A percentile compares a stretch with the other conserved stretches of the same genome.
These are phyloP conservation scores for Drosophila kohkoa DNA, from an alignment of 1,140 invertebrate species.

Conservation along the genomic window DNA sequence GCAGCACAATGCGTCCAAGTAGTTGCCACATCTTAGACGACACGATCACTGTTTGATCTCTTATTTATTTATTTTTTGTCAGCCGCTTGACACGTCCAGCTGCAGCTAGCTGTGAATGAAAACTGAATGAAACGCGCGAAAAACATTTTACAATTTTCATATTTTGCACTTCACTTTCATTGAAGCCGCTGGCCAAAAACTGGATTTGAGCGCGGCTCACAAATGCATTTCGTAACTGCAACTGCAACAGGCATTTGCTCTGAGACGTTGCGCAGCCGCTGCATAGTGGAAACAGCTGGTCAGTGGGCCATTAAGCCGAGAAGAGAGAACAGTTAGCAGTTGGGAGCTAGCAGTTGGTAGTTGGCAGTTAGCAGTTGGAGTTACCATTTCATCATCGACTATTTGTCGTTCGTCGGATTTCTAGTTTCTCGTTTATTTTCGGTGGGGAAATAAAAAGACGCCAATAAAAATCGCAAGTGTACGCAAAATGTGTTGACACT, in stretches of 20 bases:
- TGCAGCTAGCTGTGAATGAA: conserved; percentile 57
- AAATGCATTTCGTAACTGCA: conserved; percentile 58
- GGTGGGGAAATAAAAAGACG: conserved; percentile 51
- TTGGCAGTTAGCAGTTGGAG: conserved; percentile 26
- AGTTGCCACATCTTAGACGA: conserved; percentile 29
- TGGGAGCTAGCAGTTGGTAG: conserved; percentile 8
- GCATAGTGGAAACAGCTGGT: conserved; percentile 36
- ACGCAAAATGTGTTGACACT: conserved; percentile 48
- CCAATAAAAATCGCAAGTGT: conserved; percentile 47
- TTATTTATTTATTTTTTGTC: background rate
- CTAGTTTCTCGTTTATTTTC: conserved; percentile 16
- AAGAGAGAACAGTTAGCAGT: conserved; percentile 41
- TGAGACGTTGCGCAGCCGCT: conserved; percentile 1
- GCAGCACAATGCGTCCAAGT: conserved; percentile 33
- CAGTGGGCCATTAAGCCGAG: conserved; percentile 19
- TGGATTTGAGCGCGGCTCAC: conserved; percentile 67
- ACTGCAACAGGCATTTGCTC: background rate
- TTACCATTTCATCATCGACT: conserved; percentile 66
- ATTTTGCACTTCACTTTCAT: conserved; percentile 57
- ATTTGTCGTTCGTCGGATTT: conserved; percentile 24
- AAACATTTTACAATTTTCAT: conserved; percentile 60
- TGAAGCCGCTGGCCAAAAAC: conserved; percentile 58
- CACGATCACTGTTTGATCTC: background rate
- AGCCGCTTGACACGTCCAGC: conserved; percentile 44
- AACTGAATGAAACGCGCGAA: conserved; percentile 57